These are phyloP conservation scores for Planiliza haematocheilus DNA, from an alignment of 2,113 vertebrate genomes.

Conservation along the genomic window DNA sequence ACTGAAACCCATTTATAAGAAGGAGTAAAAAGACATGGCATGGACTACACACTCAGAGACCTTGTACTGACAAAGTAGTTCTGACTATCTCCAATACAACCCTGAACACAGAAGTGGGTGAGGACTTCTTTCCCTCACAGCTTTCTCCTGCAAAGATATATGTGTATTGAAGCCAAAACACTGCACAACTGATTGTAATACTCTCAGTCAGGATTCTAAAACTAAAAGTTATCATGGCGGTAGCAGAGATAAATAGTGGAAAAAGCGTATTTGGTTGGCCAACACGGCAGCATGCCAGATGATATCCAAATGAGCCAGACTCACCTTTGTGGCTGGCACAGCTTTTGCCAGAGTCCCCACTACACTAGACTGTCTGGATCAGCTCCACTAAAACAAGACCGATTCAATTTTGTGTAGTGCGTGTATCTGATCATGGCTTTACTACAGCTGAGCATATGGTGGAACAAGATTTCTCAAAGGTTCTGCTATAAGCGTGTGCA, in stretches of 20 bases:
- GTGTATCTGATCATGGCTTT: not conserved
- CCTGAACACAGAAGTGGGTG: not conserved
- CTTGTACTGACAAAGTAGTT: conserved; percentile 36
- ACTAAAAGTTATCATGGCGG: not conserved
- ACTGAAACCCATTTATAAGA: conserved; percentile 52
- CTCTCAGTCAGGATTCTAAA: no score
- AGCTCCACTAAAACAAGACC: not conserved
- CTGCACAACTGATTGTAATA: not conserved
- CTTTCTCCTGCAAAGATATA: not conserved
- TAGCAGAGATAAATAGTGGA: not conserved
- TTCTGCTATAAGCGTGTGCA: not conserved
- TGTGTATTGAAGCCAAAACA: conserved; percentile 3
- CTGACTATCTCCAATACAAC: conserved; percentile 26
- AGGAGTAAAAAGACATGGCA: conserved; percentile 27
- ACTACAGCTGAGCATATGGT: not conserved
- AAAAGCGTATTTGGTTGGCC: not conserved
- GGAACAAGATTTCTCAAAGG: not conserved
- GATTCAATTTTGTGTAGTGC: not conserved
- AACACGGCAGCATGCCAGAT: not conserved
- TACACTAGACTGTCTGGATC: not conserved
- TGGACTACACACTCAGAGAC: conserved; percentile 21
- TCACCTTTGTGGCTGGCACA: not conserved
- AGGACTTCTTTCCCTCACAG: conserved; percentile 13
- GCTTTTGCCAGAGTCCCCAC: not conserved
- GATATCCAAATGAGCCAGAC: not conserved